Base-by-base conservation (phyloP, 2,797 vertebrate species). In the Hephaestus fuliginosus region DNA sequence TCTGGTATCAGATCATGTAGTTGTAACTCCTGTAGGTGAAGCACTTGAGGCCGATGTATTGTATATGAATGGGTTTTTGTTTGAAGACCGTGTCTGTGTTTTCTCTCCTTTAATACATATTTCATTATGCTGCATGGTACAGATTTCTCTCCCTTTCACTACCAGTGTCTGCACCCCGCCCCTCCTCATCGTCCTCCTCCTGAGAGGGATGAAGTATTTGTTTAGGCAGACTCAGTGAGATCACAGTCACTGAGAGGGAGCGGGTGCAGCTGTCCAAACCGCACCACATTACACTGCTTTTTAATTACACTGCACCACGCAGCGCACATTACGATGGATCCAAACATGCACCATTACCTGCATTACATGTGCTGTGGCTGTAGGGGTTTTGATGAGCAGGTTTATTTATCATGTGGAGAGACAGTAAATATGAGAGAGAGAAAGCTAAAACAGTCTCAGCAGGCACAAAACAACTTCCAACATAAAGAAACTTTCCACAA, bases 151-250 rank as follows among this genome's bases (percentile, higher is more conserved):
- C 68, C 20, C 33, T 67, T 18, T 52, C 51, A 25, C 63, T 67
- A 22, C 9, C 36, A 51, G 48, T 49, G 67, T 78, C 51, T 76
- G 30, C 44, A 30, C 14, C 46, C 76, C 44, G 49, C 46, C 72
- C 48, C 53, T 48, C 36, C 49, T 69, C 63, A 56, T 28, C 80
- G 65, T 49, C 56, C 30, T 56, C 69, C 81, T 64, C 74, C 70
- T 81, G 70, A 58, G 75, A 83, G 58, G 58, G 82, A 88, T 89
- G 68, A 89, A 82, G 72, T 77, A 87, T 88, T 89, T 87, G 80
- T 88, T 89, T 87, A 81, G 84, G 73, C 64, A 87, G 84, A 63
- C 69, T 82, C 17, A 56, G 78, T 83, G 76, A 87, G 74, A 79
- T 86, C 82, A 69, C 74, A 78, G 84, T 78, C 28, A n/a, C 74